Base-by-base conservation (phyloP, 2,797 vertebrate species). In the Eulemur mongoz region DNA sequence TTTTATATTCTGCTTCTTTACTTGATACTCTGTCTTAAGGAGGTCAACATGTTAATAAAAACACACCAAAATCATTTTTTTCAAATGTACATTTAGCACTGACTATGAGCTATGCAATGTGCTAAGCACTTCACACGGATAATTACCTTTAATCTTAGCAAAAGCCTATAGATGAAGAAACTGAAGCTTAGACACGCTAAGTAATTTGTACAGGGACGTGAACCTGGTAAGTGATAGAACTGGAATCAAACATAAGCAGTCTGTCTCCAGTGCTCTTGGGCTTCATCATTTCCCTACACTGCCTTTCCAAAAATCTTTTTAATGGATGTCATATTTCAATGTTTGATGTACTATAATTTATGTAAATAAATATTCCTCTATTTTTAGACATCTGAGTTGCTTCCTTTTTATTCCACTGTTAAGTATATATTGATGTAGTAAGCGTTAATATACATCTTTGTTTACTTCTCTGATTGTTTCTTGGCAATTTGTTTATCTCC, bases 101-200 rank as follows among this genome's bases (percentile, higher is more conserved):
- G 23, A 79, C 95, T 89, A 50, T 30, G 11, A 76, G 45, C 38
- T 57, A 17, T 82, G 52, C 15, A 13, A 83, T 85, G 38, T 59
- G 22, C 27, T 96, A 88, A 95, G 17, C 25, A 63, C 30, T 88
- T 95, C 57, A 40, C 14, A 54, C 38, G 65, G 14, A 95, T 92
- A 89, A 89, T 90, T 50, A 82, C 50, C 38, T 96, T 94, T 98
- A 94, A 92, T 96, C 67, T 23, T 90, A 96, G 38, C 54, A 92
- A 93, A 97, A 96, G 43, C 30, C 80, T 95, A 32, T 59, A 61
- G 48, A 82, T 93, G 32, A 86, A 92, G 86, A 89, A 94, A 91
- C 6, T 40, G 67, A 94, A 94, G 54, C 57, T 96, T 90, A 92
- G 65, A 76, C 23, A 76, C 65, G 32, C 89, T 86, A 57, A 95